Conservation (phyloP, 2,888 invertebrate genomes). For the Mantis religiosa region DNA sequence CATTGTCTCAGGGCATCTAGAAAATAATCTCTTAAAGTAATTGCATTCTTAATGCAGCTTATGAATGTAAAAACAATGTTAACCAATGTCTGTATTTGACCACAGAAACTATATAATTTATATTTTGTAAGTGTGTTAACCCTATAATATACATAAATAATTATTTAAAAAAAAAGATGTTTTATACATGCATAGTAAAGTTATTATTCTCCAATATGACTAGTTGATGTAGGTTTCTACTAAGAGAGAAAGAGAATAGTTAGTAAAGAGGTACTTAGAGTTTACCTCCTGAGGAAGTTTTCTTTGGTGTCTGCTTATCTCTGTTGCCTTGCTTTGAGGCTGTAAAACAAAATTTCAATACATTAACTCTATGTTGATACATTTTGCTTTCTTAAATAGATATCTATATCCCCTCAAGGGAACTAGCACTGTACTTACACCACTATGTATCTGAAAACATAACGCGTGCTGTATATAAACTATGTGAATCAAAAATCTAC, state of each 20-base stretch:
- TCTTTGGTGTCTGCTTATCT: slow-evolving; percentile 31
- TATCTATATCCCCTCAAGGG: no score
- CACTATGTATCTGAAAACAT: no score
- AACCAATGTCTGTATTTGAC: not conserved
- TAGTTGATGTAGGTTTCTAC: not conserved
- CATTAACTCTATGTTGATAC: not conserved
- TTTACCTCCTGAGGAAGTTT: slow-evolving; percentile 31
- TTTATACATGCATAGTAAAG: not conserved
- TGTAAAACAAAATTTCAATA: slow-evolving; percentile 22
- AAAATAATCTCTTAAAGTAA: not conserved
- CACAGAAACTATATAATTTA: not conserved
- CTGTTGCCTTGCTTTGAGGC: slow-evolving; percentile 31
- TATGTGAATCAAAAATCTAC: no score
- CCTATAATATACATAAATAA: not conserved
- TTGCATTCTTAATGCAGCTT: not conserved
- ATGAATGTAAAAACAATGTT: not conserved
- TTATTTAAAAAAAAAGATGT: not conserved
- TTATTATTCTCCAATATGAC: not conserved
- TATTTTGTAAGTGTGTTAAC: not conserved
- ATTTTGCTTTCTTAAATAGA: no score
- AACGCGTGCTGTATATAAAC: no score
- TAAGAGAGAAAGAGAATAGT: not conserved
- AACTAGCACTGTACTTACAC: no score
- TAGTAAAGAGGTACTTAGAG: slow-evolving; percentile 11
- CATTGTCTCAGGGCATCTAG: not conserved